phyloP scores from a whole-genome alignment of 92 coral and sea anemone genomes.

The Phenganax marumi region DNA sequence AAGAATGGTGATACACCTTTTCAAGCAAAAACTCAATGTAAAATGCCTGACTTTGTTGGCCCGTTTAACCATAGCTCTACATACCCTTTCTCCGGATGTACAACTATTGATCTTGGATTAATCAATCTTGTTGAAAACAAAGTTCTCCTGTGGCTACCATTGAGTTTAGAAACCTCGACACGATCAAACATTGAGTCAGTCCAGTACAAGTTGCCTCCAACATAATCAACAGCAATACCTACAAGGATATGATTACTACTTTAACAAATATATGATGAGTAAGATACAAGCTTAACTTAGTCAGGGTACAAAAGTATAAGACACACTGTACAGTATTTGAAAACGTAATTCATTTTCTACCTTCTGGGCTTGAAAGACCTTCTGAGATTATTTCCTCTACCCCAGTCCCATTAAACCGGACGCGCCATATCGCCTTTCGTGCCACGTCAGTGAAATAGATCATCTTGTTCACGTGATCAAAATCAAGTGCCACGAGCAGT shows the following conservation, averaged over 20 bases:
- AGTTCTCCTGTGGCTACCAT: slow-evolving; percentile 72
- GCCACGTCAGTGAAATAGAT: slow-evolving; percentile 95
- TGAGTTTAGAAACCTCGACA: slow-evolving; percentile 80
- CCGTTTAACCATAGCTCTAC: slow-evolving; percentile 3
- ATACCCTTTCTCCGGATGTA: slow-evolving; percentile 90
- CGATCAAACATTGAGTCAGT: slow-evolving; percentile 86
- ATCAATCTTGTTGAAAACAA: slow-evolving; percentile 74
- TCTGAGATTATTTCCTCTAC: slow-evolving; percentile 63
- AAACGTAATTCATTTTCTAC: slow-evolving; percentile 32
- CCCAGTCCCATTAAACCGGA: slow-evolving; percentile 77
- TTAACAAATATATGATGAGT: background rate
- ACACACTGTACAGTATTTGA: background rate
- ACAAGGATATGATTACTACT: background rate
- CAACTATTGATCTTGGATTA: slow-evolving; percentile 89
- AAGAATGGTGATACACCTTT: no score
- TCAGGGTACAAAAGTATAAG: no score
- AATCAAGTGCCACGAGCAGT: slow-evolving; percentile 86
- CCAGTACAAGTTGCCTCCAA: slow-evolving; percentile 97
- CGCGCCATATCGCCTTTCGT: slow-evolving; percentile 75
- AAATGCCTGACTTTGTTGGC: background rate
- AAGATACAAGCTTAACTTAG: no score
- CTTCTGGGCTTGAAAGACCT: slow-evolving; percentile 85
- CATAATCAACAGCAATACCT: slow-evolving; percentile 97
- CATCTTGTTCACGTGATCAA: slow-evolving; percentile 72
- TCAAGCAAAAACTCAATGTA: background rate